Base-by-base conservation (phyloP, 2,113 vertebrate species). In the Aegotheles bennettii region DNA sequence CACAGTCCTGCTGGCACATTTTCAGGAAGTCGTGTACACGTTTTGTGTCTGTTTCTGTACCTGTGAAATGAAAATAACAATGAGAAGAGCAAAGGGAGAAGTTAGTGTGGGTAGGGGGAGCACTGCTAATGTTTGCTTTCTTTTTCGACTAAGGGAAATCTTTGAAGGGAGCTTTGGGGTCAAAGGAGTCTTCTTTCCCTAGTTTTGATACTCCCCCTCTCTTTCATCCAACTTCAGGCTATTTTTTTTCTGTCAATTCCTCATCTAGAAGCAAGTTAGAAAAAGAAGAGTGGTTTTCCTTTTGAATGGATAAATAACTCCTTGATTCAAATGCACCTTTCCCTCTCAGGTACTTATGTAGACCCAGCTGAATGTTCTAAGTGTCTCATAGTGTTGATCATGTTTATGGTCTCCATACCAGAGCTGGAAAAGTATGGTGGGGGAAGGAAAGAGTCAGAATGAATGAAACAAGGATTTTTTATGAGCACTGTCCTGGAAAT, bases 301-400 rank as follows among this genome's bases (percentile, higher is more conserved):
- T 69, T 79, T 63, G 13, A 8, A 8, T 35, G 15, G n/a, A 18
- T 74, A 64, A 45, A 16, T 68, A 79, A 63, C 17, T 53, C 9
- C 25, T 69, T 63, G 17, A 35, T n/a, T 74, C 36, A 74, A 69
- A 57, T 35, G 11, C 2, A 1, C 14, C 17, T 73, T 78, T 84
- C 16, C 36, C 15, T 87, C 35, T 71, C 31, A n/a, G 18, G 11
- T 43, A 17, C 31, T 60, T 71, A 11, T 2, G 6, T 36, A 69
- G 56, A 13, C 43, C 38, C 6, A 20, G n/a, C 5, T 82, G 19
- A 2, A n/a, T 1, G 0, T 64, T 60, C 13, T 26, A 25, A 23
- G 28, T 21, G 23, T 70, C 61, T 88, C 45, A 4, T 16, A 31
- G 33, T 20, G 5, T 40, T 69, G 17, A 15, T 19, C 35, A 50